Conservation (phyloP, 1,140 invertebrate genomes). For the Philotrypesis tridentata region DNA sequence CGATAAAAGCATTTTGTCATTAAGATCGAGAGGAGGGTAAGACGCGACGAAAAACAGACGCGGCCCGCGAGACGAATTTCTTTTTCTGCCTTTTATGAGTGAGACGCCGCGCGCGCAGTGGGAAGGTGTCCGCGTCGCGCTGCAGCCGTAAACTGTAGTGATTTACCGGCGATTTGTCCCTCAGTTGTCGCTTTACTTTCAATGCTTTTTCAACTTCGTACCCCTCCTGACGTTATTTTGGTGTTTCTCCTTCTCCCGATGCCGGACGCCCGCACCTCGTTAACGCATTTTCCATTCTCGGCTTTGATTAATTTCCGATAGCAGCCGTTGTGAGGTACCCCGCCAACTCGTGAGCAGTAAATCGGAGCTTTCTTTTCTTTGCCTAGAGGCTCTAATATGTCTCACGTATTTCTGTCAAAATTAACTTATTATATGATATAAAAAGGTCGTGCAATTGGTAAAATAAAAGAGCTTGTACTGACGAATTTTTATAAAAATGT, state of each 20-base stretch:
- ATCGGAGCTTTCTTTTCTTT: no score
- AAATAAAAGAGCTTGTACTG: no score
- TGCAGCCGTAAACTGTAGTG: conserved; percentile 23
- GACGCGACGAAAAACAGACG: not conserved
- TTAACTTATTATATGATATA: no score
- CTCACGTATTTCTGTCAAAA: no score
- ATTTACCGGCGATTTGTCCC: conserved; percentile 39
- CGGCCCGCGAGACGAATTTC: not conserved
- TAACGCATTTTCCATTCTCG: not conserved
- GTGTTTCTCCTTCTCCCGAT: not conserved
- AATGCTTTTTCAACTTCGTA: not conserved
- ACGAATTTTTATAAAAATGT: no score
- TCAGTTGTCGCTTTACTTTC: conserved; percentile 28
- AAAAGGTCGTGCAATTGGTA: no score
- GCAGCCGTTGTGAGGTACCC: no score
- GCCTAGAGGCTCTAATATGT: no score
- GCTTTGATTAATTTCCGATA: not conserved
- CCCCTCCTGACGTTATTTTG: not conserved
- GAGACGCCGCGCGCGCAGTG: not conserved
- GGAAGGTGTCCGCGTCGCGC: no score
- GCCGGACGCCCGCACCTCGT: not conserved
- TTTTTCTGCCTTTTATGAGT: conserved; percentile 35
- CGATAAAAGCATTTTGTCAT: conserved; percentile 49
- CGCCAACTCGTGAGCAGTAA: no score
- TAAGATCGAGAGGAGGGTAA: not conserved